Evolutionary conservation across 37 sponge, comb jelly and placozoan genomes (phyloP).

Genomic region (Hexactinellida sp.): DNA sequence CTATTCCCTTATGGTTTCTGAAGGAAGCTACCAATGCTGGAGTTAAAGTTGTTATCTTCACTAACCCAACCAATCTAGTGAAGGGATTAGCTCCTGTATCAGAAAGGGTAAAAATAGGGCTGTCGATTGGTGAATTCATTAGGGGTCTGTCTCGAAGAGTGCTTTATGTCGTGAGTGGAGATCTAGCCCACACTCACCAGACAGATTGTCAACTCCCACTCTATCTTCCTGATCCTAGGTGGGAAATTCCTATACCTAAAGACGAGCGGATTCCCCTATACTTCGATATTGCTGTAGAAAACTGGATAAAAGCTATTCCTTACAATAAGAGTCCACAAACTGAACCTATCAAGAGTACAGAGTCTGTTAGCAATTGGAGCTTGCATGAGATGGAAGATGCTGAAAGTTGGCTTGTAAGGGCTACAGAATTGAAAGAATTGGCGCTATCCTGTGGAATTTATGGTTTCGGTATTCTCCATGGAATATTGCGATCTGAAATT

Average conservation of each 20-base stretch:
- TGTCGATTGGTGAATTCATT: conserved; percentile 24
- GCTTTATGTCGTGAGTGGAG: conserved; percentile 36
- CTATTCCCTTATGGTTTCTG: conserved; percentile 34
- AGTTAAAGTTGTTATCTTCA: conserved; percentile 29
- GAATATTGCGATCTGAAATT: background rate
- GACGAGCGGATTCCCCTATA: conserved; percentile 3
- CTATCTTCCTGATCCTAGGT: conserved; percentile 39
- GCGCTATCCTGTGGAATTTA: conserved; percentile 40
- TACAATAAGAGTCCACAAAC: background rate
- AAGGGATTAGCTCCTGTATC: background rate
- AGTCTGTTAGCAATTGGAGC: background rate
- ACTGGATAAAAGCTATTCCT: conserved; percentile 31
- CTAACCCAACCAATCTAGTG: background rate
- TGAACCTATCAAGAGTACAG: conserved; percentile 1
- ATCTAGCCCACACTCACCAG: conserved; percentile 31
- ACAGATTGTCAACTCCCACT: conserved; percentile 21
- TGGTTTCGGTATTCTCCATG: conserved; percentile 25
- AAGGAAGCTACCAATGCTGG: conserved; percentile 19
- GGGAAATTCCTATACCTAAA: conserved; percentile 22
- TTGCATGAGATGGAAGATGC: background rate
- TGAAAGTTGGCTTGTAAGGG: conserved; percentile 29
- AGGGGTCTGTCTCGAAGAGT: conserved; percentile 16
- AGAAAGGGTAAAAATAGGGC: conserved; percentile 17
- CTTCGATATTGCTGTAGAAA: conserved; percentile 30
- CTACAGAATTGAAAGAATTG: conserved; percentile 17